phyloP scores from a whole-genome alignment of 2,888 invertebrate genomes.

The Gortyna flavago region DNA sequence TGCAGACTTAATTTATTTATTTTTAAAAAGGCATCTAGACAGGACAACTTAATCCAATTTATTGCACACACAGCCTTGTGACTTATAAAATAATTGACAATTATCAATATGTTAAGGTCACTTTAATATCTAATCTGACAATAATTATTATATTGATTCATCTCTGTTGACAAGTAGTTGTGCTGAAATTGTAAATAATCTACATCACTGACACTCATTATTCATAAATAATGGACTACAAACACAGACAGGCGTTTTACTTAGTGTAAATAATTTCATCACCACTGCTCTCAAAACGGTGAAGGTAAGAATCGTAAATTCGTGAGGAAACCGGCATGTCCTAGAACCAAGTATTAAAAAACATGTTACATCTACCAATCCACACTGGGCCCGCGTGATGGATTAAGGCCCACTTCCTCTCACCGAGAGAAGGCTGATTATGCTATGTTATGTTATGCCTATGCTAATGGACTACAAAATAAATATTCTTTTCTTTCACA shows the following conservation, averaged over 20 bases:
- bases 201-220: not conserved
- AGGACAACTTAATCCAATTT: slow-evolving; percentile 72
- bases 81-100: slow-evolving; percentile 77
- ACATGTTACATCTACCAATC: not conserved
- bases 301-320: no score
- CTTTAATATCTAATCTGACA: slow-evolving; percentile 54
- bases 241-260: not conserved
- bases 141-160: not conserved
- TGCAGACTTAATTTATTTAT: slow-evolving; percentile 59
- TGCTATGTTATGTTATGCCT: not conserved
- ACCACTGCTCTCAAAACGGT: no score
- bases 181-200: slow-evolving; percentile 9
- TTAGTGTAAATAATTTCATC: no score
- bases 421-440: not conserved
- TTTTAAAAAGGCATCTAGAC: slow-evolving; percentile 60
- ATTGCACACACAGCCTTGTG: slow-evolving; percentile 83
- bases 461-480: not conserved
- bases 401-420: not conserved
- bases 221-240: not conserved
- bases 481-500: not conserved
- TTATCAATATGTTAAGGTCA: slow-evolving; percentile 55
- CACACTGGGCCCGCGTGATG: not conserved
- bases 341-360: not conserved
- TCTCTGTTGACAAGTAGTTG: slow-evolving; percentile 16
- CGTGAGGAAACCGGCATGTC: not conserved